Evolutionary conservation across 1,140 invertebrate species (phyloP), one percentile per base, ranked within the genome.

Genomic region (Heliconius melpomene): DNA sequence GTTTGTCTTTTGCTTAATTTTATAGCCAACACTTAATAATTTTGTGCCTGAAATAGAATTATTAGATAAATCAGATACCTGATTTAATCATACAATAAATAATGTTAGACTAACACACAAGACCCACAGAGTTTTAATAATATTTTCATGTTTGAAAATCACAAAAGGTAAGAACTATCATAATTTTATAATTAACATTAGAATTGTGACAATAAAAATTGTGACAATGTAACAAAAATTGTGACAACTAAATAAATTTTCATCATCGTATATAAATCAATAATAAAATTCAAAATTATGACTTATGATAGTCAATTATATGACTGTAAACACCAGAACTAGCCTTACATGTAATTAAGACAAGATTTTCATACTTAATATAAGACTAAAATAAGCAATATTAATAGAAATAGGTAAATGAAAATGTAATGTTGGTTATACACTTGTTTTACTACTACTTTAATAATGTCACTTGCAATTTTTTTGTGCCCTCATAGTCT

Each of bases 21-120:
- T n/a, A 79, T 57, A 78, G 74, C 66, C 50, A 76, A 73, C 75
- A 23, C 75, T 74, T 82, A 40, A 77, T 77, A 77, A 75, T 77
- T 70, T 70, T 77, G 60, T 78, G 76, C 75, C 79, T 78, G 79
- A 78, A 79, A 70, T 77, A 57, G 23, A 23, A 77, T 70, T 70
- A 66, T 66, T 66, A 66, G 26, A 29, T 66, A 26, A 26, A 66
- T 29, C 60, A 66, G 23, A 66, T 66, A 13, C 3, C 23, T 66
- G 23, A 46, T 66, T 11, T 29, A 66, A 66, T 66, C 23, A 26
- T 66, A 66, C 23, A 66, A 11, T 66, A 66, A 66, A 26, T 29
- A 66, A 66, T 26, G 60, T 29, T 66, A 66, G 23, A 66, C 26
- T 66, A 66, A 66, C 23, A 66, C 60, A 29, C 11, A 29, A 66